Base-by-base conservation (phyloP, 1,140 invertebrate genomes). In the Tetragnatha versicolor region DNA sequence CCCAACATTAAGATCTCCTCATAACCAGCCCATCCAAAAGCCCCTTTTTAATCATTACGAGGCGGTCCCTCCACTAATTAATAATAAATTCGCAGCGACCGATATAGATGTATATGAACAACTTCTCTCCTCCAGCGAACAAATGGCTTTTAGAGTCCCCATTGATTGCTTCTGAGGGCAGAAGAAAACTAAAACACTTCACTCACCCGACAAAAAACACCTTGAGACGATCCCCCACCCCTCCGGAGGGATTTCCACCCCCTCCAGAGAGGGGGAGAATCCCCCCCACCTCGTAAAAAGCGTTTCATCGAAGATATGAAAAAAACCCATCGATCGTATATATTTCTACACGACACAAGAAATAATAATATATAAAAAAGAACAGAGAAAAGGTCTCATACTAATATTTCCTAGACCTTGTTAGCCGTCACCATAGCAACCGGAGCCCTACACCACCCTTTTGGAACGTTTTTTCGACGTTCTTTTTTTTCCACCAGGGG, bases 331-430 rank as follows among this genome's bases (percentile, higher is more conserved):
- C 63, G 63, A 66, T 66, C 63, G 63, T 42, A 42, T 66, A 66
- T 66, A 66, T 66, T 66, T 66, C 63, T 66, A 39, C 29, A 66
- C 60, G 42, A n/a, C n/a, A n/a, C n/a, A 63, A 37, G 60, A 42
- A 47, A 66, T 66, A 66, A 47, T 42, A 66, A 47, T 45, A 58
- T 12, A 66, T 66, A 47, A 31, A 66, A 42, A 47, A 66, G 39
- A 65, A 22, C n/a, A 66, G 31, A 49, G 17, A 66, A 66, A 47
- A 63, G 25, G 9, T 66, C 63, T 47, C 63, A 66, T 35, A 66
- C 63, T 66, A 66, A 66, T 66, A 66, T 66, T 66, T 42, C 27
- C 63, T 66, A 47, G 63, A 42, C 63, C 63, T 66, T 66, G 63
- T 66, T 66, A 66, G 39, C 42, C 27, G 63, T 66, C 49, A 29